These are phyloP conservation scores for Poecilia latipinna DNA, from an alignment of 2,113 vertebrate species.

Conservation along the genomic window DNA sequence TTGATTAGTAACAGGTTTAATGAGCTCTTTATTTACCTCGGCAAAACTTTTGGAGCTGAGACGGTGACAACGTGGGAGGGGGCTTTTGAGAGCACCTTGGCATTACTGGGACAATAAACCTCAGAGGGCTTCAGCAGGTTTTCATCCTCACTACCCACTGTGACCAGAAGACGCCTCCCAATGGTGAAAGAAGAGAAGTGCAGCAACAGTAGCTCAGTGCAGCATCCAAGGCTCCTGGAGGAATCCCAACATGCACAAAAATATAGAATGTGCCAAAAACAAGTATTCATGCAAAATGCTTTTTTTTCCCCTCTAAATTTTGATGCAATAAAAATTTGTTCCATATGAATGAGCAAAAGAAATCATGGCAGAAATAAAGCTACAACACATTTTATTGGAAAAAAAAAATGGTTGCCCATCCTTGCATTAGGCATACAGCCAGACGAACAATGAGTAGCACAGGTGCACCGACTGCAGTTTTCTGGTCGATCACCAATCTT, in stretches of 20 bases:
- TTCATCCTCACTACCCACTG: constrained; percentile 81
- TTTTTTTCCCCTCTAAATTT: no score
- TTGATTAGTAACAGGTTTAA: not conserved
- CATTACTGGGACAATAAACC: constrained; percentile 48
- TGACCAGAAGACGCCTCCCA: constrained; percentile 85
- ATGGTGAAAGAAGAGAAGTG: constrained; percentile 88
- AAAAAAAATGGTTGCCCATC: no score
- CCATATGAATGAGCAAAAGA: no score
- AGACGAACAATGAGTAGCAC: no score
- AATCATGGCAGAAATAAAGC: no score
- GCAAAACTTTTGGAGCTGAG: constrained; percentile 33
- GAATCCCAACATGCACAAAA: not conserved
- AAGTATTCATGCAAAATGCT: no score
- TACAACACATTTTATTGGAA: no score
- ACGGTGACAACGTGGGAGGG: constrained; percentile 65
- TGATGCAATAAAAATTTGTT: no score
- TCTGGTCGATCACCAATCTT: no score
- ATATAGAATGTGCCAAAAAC: no score
- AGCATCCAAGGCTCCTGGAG: constrained; percentile 84
- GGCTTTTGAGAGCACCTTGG: not conserved
- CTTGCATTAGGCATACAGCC: no score
- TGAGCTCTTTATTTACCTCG: constrained; percentile 39
- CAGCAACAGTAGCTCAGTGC: constrained; percentile 88
- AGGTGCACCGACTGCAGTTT: no score
- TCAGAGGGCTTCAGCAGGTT: constrained; percentile 74